These are phyloP conservation scores for Patiria pectinifera DNA, from an alignment of 53 echinoderm and acorn worm species.

Conservation along the genomic window DNA sequence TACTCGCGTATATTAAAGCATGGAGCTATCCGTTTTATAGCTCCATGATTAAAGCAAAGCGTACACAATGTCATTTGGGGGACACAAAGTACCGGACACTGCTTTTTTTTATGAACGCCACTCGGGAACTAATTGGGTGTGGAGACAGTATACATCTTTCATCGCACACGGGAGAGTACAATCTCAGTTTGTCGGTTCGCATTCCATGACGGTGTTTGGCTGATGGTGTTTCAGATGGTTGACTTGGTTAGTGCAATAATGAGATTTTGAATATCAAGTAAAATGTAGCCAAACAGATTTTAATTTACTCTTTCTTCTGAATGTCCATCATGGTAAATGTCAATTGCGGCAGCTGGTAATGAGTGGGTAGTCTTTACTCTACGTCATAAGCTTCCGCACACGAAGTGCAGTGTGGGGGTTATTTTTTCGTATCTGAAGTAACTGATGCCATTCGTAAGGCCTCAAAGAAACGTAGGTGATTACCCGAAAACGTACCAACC, in stretches of 20 bases:
- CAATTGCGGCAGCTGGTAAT: background rate
- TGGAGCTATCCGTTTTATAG: too few species aligned
- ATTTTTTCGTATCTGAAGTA: too few species aligned
- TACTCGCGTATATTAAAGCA: background rate
- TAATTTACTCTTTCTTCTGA: too few species aligned
- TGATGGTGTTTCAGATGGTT: background rate
- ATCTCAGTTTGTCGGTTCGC: too few species aligned
- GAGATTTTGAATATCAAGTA: background rate
- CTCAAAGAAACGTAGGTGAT: too few species aligned
- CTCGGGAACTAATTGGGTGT: background rate
- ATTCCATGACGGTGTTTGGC: background rate
- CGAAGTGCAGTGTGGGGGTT: too few species aligned
- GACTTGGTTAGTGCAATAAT: background rate
- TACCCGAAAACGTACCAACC: too few species aligned
- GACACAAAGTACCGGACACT: too few species aligned
- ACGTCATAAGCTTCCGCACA: too few species aligned
- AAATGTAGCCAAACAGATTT: background rate
- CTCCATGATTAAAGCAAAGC: background rate
- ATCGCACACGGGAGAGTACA: too few species aligned
- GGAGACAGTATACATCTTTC: background rate
- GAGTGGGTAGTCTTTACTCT: too few species aligned
- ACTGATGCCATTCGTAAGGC: too few species aligned
- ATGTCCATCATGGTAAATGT: background rate
- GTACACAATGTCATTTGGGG: background rate
- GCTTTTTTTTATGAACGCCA: background rate